These are phyloP conservation scores for Bubalus kerabau DNA, from an alignment of 2,113 vertebrate genomes.

Conservation along the genomic window DNA sequence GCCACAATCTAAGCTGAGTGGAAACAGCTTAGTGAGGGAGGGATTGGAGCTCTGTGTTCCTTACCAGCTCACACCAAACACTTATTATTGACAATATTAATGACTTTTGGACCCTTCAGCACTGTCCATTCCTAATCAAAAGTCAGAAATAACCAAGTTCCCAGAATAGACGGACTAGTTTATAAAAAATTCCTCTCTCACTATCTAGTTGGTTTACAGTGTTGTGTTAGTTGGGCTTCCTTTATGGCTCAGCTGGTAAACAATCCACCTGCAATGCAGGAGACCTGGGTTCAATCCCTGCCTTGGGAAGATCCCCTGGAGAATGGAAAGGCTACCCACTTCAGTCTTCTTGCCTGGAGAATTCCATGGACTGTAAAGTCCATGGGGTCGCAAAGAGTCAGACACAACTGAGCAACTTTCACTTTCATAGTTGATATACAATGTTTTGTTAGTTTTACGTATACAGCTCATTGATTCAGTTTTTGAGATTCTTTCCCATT, in stretches of 20 bases:
- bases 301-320: not conserved
- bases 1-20: not conserved
- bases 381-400: not conserved
- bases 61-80: not conserved
- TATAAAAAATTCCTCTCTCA: not conserved
- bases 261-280: not conserved
- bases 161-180: not conserved
- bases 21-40: not conserved
- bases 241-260: not conserved
- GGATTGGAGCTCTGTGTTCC: not conserved
- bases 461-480: not conserved
- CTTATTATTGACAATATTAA: not conserved
- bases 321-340: not conserved
- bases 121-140: not conserved
- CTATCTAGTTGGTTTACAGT: not conserved
- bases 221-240: not conserved
- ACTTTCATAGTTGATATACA: not conserved
- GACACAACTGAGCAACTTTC: not conserved
- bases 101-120: not conserved
- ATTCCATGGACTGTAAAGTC: not conserved
- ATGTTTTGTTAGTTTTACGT: not conserved
- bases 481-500: not conserved
- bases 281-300: not conserved
- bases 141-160: not conserved
- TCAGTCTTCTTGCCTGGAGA: not conserved